Percentiles rank a stretch among this genome's conserved stretches.
phyloP scores from a whole-genome alignment of 2,113 vertebrate genomes.

The Gallinago undulata region DNA sequence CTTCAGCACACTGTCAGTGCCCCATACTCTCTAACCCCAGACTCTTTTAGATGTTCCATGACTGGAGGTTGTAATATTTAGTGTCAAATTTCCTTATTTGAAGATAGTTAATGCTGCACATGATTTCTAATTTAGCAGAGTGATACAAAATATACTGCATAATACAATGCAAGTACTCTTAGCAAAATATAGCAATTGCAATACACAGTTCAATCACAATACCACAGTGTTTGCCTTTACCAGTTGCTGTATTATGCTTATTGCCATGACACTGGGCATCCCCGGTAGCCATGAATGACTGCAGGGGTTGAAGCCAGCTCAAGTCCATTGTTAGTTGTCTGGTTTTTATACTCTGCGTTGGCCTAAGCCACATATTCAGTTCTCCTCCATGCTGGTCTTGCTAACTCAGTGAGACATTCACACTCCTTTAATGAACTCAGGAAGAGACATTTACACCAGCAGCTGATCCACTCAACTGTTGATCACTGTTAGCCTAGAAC shows the following conservation, averaged over 20 bases:
- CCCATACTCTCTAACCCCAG: background rate
- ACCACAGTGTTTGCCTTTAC: background rate
- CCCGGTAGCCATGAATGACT: background rate
- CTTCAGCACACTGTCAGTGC: background rate
- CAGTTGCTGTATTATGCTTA: background rate
- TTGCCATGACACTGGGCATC: fast-evolving
- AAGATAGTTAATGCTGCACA: background rate
- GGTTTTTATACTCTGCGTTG: background rate
- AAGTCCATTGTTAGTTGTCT: background rate
- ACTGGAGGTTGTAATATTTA: background rate
- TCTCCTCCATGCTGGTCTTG: background rate
- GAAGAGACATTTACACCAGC: background rate
- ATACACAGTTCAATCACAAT: background rate
- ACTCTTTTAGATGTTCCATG: background rate
- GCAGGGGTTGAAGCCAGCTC: background rate
- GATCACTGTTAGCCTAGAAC: background rate
- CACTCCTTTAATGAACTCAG: background rate
- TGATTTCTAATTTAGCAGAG: background rate
- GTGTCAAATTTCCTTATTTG: background rate
- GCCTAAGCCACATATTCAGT: fast-evolving
- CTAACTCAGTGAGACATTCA: background rate
- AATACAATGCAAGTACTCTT: background rate
- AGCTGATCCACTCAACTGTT: background rate
- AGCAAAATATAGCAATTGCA: background rate
- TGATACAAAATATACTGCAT: background rate